Evolutionary conservation across 2,113 vertebrate species (phyloP).

Genomic region (Pungitius pungitius): DNA sequence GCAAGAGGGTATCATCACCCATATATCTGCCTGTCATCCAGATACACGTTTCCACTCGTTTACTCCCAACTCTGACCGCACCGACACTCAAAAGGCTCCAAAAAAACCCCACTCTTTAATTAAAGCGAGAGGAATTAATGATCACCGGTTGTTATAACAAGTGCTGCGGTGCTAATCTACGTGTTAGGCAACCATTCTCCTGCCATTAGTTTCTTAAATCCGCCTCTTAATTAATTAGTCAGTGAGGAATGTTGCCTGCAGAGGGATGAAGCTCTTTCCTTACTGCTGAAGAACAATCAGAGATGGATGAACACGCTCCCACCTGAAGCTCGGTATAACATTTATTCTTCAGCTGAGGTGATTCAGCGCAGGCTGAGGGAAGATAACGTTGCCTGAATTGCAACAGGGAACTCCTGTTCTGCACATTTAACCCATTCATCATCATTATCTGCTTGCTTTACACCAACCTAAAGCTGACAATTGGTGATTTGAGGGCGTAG

Average conservation of each 20-base stretch:
- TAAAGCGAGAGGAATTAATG: slow-evolving; percentile 43
- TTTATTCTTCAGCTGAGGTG: slow-evolving; percentile 28
- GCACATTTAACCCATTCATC: slow-evolving; percentile 21
- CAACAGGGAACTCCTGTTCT: slow-evolving; percentile 21
- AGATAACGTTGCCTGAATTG: slow-evolving; percentile 16
- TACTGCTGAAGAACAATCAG: slow-evolving; percentile 5
- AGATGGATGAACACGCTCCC: slow-evolving; percentile 11
- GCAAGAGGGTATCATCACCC: slow-evolving; percentile 55
- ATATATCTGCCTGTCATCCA: slow-evolving; percentile 36
- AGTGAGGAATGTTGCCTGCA: slow-evolving; percentile 51
- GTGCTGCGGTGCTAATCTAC: slow-evolving; percentile 54
- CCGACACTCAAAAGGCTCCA: neutral
- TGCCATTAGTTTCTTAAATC: slow-evolving; percentile 63
- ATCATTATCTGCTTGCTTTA: slow-evolving; percentile 24
- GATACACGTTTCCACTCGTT: slow-evolving; percentile 20
- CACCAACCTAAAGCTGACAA: slow-evolving; percentile 1
- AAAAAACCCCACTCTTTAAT: slow-evolving; percentile 36
- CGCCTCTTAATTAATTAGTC: slow-evolving; percentile 62
- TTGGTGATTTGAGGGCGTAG: neutral
- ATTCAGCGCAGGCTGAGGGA: slow-evolving; percentile 32
- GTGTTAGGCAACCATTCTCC: slow-evolving; percentile 53
- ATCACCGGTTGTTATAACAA: slow-evolving; percentile 42
- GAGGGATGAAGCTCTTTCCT: slow-evolving; percentile 31
- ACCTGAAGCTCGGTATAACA: slow-evolving; percentile 22
- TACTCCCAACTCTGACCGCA: slow-evolving; percentile 10